Evolutionary conservation across 2,797 vertebrate species (phyloP), one percentile per base, ranked within the genome.

Genomic region (Acridotheres tristis): DNA sequence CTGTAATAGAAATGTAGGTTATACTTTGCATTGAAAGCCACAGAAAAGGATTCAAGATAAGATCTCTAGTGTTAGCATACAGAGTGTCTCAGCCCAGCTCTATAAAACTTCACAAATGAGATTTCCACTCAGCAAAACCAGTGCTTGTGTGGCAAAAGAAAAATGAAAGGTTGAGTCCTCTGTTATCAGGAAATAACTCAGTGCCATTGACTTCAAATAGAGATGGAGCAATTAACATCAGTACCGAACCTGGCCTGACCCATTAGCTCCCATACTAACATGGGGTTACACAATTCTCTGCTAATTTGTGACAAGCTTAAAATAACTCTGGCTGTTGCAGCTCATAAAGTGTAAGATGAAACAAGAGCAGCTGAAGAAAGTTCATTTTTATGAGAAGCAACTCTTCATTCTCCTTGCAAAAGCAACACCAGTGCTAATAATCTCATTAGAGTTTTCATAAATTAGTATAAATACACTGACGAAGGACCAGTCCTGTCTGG

Each of bases 161-260:
- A 88, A 93, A 87, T 67, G 55, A 79, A 90, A 63, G 29, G 21
- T 27, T 63, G 38, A 86, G 58, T 67, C 27, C 36, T 84, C 79
- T 91, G 48, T 83, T 79, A 78, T 40, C n/a, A 81, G 65, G 57
- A 91, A 91, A 79, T 58, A 76, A 79, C 50, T 86, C 65, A 61
- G 55, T 57, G 50, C 66, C 71, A 58, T 65, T 90, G 73, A 89
- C 88, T 94, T 95, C 77, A 91, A 90, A 94, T 9, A 43, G 45
- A 47, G 50, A 36, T 10, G 15, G 50, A 76, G 50, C 66, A 94
- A 86, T 91, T 93, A 92, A 84, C 42, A 69, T 36, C 32, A 71
- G 53, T 51, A 34, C 32, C 36, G 15, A 89, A 79, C n/a, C 19
- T 55, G 40, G 38, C 43, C 83, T 78, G 63, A 88, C 54, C 69